A percentile compares a stretch with the other conserved stretches of the same genome.
phyloP scores from a whole-genome alignment of 2,888 invertebrate species.

The Drosophila anomelani region DNA sequence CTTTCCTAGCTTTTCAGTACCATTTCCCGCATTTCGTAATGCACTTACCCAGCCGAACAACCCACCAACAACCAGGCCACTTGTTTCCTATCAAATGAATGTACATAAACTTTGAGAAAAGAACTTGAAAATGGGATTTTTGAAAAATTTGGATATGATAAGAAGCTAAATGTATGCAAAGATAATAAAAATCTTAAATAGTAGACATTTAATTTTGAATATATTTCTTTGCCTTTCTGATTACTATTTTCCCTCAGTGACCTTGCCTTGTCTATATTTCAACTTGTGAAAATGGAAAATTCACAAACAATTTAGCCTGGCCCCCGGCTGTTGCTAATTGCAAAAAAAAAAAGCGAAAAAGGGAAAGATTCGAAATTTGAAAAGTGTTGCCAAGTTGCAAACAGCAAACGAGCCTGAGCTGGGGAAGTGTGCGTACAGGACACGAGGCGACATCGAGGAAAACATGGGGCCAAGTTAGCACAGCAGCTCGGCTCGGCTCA shows the following conservation, averaged over 20 bases:
- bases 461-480: slow-evolving; percentile 34
- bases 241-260: slow-evolving; percentile 7
- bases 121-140: slow-evolving; percentile 20
- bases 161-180: neutral
- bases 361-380: slow-evolving; percentile 41
- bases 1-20: neutral
- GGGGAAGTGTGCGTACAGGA: slow-evolving; percentile 47
- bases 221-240: neutral
- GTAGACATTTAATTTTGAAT: neutral
- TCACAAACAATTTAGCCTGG: slow-evolving; percentile 68
- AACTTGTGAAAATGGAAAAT: slow-evolving; percentile 45
- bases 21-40: slow-evolving; percentile 37
- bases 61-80: slow-evolving; percentile 54
- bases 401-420: slow-evolving; percentile 1
- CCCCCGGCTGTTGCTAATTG: slow-evolving; percentile 67
- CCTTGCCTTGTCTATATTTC: slow-evolving; percentile 9
- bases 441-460: slow-evolving; percentile 50
- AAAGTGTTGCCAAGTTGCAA: slow-evolving; percentile 37
- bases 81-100: slow-evolving; percentile 75
- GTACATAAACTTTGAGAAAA: slow-evolving; percentile 56
- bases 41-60: slow-evolving; percentile 46
- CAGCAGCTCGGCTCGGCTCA: slow-evolving; percentile 25
- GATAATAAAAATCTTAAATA: neutral
- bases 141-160: neutral
- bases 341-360: slow-evolving; percentile 42